Evolutionary conservation across 2,797 vertebrate species (phyloP).

Genomic region (Threskiornis aethiopicus): DNA sequence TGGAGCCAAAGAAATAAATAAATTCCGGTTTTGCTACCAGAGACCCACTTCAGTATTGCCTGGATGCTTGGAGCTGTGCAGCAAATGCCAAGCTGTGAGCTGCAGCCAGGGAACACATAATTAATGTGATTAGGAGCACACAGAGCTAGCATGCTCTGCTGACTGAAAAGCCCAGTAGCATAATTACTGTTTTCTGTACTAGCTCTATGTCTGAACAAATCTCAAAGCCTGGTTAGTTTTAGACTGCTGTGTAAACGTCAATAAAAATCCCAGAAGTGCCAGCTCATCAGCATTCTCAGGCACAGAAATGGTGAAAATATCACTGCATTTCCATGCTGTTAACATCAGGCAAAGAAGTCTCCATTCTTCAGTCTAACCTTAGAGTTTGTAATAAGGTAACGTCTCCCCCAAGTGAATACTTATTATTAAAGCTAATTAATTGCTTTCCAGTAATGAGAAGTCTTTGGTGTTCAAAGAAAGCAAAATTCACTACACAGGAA

Average conservation of each 20-base stretch:
- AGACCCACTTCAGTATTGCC: constrained; percentile 32
- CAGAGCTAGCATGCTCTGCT: constrained; percentile 70
- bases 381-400: constrained; percentile 74
- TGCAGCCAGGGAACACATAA: constrained; percentile 73
- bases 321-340: constrained; percentile 61
- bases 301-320: constrained; percentile 67
- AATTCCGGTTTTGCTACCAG: not conserved
- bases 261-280: constrained; percentile 78
- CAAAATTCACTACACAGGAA: constrained; percentile 66
- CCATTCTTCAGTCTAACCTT: constrained; percentile 62
- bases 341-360: constrained; percentile 60
- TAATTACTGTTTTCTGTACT: constrained; percentile 80
- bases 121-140: constrained; percentile 78
- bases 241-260: constrained; percentile 78
- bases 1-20: constrained; percentile 4
- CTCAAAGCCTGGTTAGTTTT: constrained; percentile 78
- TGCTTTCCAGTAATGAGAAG: constrained; percentile 78
- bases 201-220: constrained; percentile 76
- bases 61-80: constrained; percentile 49
- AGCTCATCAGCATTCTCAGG: constrained; percentile 70
- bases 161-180: constrained; percentile 76
- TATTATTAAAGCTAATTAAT: constrained; percentile 80
- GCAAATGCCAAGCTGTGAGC: constrained; percentile 67
- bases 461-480: constrained; percentile 74
- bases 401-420: constrained; percentile 74